Percentiles rank a stretch among this genome's conserved stretches.
Conservation (phyloP, 2,888 invertebrate genomes). For the Epinotia demarniana region DNA sequence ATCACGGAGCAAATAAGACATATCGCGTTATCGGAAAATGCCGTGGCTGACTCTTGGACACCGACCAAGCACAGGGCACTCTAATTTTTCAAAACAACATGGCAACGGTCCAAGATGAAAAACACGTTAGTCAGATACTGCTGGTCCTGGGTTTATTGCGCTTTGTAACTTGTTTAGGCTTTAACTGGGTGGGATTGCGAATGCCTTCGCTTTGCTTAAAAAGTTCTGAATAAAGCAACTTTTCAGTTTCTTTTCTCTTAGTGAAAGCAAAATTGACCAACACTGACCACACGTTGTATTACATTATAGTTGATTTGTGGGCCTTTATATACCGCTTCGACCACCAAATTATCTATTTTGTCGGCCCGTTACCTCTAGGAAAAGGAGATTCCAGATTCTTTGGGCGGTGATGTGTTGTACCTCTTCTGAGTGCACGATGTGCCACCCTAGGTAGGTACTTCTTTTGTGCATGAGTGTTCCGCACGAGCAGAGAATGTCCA, state of each 20-base stretch:
- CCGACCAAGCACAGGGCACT: conserved; percentile 64
- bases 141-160: conserved; percentile 60
- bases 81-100: conserved; percentile 79
- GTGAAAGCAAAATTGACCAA: background rate
- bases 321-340: too few relatives aligned
- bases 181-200: conserved; percentile 13
- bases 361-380: too few relatives aligned
- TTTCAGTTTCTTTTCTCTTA: background rate
- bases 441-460: too few relatives aligned
- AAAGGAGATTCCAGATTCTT: too few relatives aligned
- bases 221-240: background rate
- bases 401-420: too few relatives aligned
- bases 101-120: conserved; percentile 71
- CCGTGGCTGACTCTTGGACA: conserved; percentile 68
- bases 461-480: too few relatives aligned
- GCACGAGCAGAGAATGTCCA: too few relatives aligned
- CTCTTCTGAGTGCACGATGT: too few relatives aligned
- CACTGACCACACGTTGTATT: too few relatives aligned
- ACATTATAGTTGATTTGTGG: too few relatives aligned
- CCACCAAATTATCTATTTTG: too few relatives aligned
- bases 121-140: conserved; percentile 67
- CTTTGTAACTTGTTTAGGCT: conserved; percentile 49
- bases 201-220: background rate
- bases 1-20: conserved; percentile 37
- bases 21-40: conserved; percentile 52